Percentiles rank a stretch among this genome's conserved stretches.
Conservation (phyloP, 2,113 vertebrate species). For the Varanus salvator region DNA sequence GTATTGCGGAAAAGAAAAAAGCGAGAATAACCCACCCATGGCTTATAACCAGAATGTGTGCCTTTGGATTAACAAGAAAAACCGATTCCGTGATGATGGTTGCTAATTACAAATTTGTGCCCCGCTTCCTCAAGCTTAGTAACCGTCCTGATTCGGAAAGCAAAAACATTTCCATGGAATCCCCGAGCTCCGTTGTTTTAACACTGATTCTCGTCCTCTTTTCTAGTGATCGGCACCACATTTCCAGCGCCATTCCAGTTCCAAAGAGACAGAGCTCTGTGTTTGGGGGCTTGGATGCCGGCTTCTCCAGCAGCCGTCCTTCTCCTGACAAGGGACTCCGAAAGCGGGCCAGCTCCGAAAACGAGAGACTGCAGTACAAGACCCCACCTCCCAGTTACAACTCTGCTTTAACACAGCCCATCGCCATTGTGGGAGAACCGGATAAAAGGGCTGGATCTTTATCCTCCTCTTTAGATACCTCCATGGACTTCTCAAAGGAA, state of each 20-base stretch:
- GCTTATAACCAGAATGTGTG: background rate
- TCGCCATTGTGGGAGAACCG: slow-evolving; percentile 39
- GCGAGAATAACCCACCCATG: background rate
- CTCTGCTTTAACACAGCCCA: slow-evolving; percentile 71
- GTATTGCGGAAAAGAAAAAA: background rate
- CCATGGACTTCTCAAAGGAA: slow-evolving; percentile 77
- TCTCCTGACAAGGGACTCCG: slow-evolving; percentile 88
- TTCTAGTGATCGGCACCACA: slow-evolving; percentile 87
- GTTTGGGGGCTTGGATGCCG: slow-evolving; percentile 78
- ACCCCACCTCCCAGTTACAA: slow-evolving; percentile 85
- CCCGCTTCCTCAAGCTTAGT: background rate
- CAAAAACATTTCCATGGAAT: background rate
- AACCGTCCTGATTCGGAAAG: background rate
- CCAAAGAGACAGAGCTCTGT: slow-evolving; percentile 86
- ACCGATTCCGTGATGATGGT: background rate
- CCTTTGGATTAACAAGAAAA: background rate
- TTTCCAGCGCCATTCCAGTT: slow-evolving; percentile 91
- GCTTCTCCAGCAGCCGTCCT: slow-evolving; percentile 77
- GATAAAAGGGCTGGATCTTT: slow-evolving; percentile 71
- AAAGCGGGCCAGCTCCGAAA: slow-evolving; percentile 88
- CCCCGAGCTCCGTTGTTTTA: background rate
- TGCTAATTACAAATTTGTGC: background rate
- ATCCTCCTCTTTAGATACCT: slow-evolving; percentile 84
- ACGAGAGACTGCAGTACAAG: slow-evolving; percentile 83
- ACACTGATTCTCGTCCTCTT: slow-evolving; percentile 39